Percentiles rank a stretch among this genome's conserved stretches.
phyloP scores from a whole-genome alignment of 2,113 vertebrate genomes.

The Atrichornis clamosus region DNA sequence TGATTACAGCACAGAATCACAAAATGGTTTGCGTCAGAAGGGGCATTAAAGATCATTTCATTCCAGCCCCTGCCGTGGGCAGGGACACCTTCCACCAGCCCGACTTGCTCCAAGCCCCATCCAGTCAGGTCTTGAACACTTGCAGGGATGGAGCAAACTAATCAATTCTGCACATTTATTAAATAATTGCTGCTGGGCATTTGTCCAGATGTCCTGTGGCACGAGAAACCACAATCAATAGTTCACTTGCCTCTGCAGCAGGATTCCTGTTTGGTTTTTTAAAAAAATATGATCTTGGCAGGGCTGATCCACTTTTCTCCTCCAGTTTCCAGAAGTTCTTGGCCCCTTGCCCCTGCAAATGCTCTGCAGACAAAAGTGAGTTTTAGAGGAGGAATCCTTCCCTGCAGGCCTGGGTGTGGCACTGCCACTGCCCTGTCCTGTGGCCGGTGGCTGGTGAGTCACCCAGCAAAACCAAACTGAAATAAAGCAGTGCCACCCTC shows the following conservation, averaged over 20 bases:
- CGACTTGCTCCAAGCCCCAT: neutral
- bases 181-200: neutral
- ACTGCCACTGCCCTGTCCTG: rapidly evolving
- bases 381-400: neutral
- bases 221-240: neutral
- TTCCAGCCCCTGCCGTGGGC: neutral
- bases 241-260: neutral
- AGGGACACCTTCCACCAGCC: neutral
- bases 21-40: neutral
- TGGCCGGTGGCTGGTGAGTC: neutral
- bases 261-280: neutral
- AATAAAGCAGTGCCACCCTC: rapidly evolving
- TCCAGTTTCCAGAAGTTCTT: neutral
- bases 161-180: neutral
- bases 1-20: neutral
- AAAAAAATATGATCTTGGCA: neutral
- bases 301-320: neutral
- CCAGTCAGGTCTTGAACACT: neutral
- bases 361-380: neutral
- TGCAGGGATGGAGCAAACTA: neutral
- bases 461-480: rapidly evolving
- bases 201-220: neutral
- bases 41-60: neutral
- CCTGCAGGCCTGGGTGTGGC: rapidly evolving
- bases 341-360: too few relatives aligned